A percentile compares a stretch with the other conserved stretches of the same genome.
Evolutionary conservation across 1,140 invertebrate genomes (phyloP).

Genomic region (Rhopalosiphum maidis): DNA sequence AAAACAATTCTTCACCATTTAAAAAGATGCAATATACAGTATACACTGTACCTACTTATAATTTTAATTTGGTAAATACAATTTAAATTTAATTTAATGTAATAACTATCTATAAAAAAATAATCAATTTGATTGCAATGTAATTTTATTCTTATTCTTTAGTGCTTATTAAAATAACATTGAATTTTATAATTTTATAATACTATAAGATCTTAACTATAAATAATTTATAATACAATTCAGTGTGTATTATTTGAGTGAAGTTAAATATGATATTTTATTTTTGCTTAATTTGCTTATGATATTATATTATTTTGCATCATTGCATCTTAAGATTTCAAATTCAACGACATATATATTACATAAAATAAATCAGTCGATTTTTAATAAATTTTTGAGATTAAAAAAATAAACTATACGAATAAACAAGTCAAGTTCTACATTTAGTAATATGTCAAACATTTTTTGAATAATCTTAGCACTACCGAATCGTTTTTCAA

Average conservation of each 20-base stretch:
- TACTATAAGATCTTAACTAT: neutral
- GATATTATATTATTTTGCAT: neutral
- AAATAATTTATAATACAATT: neutral
- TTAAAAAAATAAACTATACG: neutral
- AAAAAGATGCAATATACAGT: too few relatives aligned
- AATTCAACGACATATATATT: neutral
- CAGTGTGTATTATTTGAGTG: neutral
- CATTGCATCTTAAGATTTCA: neutral
- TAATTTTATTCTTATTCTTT: too few relatives aligned
- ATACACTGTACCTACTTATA: too few relatives aligned
- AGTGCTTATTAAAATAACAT: too few relatives aligned
- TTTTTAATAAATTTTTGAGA: neutral
- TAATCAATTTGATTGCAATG: too few relatives aligned
- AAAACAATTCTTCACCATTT: too few relatives aligned
- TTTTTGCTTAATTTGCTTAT: neutral
- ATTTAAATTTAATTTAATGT: too few relatives aligned
- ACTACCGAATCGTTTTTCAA: neutral
- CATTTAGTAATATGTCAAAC: neutral
- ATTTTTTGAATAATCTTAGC: neutral
- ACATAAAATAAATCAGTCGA: neutral
- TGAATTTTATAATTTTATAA: too few relatives aligned
- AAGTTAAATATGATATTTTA: neutral
- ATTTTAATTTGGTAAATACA: too few relatives aligned
- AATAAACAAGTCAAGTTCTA: neutral
- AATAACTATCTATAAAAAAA: too few relatives aligned